Conservation (phyloP, 2,888 invertebrate genomes). For the Drymonia ruficornis region DNA sequence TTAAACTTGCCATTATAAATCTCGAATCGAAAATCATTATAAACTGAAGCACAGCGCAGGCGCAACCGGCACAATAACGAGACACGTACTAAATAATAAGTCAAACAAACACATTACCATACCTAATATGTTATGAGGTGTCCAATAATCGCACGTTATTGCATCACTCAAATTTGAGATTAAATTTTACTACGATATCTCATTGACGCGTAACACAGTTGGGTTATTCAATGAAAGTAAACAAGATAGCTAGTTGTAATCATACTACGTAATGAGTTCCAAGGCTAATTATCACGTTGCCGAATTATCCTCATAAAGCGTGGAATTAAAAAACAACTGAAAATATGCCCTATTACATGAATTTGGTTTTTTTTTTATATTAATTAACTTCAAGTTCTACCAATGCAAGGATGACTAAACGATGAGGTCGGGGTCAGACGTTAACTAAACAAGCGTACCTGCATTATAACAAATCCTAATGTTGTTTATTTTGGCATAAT, state of each 20-base stretch:
- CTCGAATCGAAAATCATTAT: neutral
- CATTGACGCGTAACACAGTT: neutral
- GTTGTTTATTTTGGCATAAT: too few species aligned
- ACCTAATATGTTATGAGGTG: neutral
- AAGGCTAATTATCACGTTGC: neutral
- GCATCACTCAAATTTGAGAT: neutral
- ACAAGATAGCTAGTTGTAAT: neutral
- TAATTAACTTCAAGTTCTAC: too few species aligned
- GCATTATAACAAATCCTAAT: too few species aligned
- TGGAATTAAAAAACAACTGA: too few species aligned
- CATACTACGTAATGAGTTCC: neutral
- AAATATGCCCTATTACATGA: too few species aligned
- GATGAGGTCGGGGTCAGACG: too few species aligned
- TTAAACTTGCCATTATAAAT: neutral
- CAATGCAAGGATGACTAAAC: too few species aligned
- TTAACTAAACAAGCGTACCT: too few species aligned
- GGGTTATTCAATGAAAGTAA: neutral
- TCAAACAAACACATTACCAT: conserved; percentile 1
- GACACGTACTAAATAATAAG: neutral
- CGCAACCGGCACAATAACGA: neutral
- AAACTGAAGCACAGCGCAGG: neutral
- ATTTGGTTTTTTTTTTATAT: too few species aligned
- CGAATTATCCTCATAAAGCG: neutral
- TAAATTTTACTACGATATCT: neutral
- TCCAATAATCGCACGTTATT: neutral